Percentiles rank a stretch among this genome's conserved stretches.
These are phyloP conservation scores for Eumacrocentrus americanus DNA, from an alignment of 2,888 invertebrate species.

Conservation along the genomic window DNA sequence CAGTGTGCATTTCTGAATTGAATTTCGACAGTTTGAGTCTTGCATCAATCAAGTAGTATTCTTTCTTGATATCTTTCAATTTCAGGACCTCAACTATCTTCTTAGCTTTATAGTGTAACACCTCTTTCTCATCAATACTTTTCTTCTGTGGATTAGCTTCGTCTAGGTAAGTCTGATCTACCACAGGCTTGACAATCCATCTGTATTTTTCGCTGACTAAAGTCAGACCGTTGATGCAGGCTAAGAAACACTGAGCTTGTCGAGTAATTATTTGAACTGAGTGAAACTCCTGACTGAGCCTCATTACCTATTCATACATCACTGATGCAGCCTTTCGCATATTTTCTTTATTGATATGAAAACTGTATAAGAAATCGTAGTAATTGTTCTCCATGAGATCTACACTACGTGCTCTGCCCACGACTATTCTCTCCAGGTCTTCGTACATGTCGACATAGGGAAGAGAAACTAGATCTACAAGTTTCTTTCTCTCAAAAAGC, in stretches of 20 bases:
- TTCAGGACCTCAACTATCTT: conserved; percentile 68
- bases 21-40: conserved; percentile 66
- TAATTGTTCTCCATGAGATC: conserved; percentile 81
- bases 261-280: conserved; percentile 69
- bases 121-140: conserved; percentile 47
- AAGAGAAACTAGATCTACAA: conserved; percentile 71
- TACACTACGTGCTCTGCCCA: conserved; percentile 79
- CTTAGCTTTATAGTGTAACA: conserved; percentile 55
- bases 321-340: conserved; percentile 84
- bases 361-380: conserved; percentile 89
- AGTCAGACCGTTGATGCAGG: conserved; percentile 79
- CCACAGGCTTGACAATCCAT: conserved; percentile 80
- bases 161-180: conserved; percentile 53
- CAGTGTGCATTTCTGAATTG: conserved; percentile 63
- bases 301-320: conserved; percentile 90
- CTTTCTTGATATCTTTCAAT: conserved; percentile 71
- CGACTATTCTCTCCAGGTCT: conserved; percentile 78
- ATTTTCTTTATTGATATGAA: conserved; percentile 80
- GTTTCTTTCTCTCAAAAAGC: conserved; percentile 71
- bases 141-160: conserved; percentile 50
- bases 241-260: conserved; percentile 80
- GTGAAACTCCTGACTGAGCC: conserved; percentile 69
- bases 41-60: conserved; percentile 72
- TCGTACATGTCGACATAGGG: conserved; percentile 72
- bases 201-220: conserved; percentile 79